phyloP scores from a whole-genome alignment of 2,113 vertebrate genomes.

The Hystrix cristata region DNA sequence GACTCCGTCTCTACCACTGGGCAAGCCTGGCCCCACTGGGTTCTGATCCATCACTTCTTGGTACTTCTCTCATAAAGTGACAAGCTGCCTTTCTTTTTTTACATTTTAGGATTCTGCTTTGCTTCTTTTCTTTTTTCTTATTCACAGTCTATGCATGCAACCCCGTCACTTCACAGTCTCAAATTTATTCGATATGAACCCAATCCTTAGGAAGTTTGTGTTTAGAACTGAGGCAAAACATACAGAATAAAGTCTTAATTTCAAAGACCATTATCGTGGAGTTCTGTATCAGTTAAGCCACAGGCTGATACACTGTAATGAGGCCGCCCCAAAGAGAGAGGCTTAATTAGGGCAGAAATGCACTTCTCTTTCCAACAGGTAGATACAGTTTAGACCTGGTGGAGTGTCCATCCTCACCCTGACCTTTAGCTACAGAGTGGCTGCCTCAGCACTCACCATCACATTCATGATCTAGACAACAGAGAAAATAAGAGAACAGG shows the following conservation, averaged over 20 bases:
- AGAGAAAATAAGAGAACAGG: neutral
- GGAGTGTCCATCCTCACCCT: neutral
- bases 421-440: neutral
- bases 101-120: neutral
- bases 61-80: neutral
- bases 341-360: neutral
- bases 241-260: neutral
- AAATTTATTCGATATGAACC: neutral
- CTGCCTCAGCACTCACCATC: neutral
- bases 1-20: too few relatives aligned
- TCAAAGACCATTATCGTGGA: neutral
- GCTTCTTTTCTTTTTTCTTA: neutral
- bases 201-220: neutral
- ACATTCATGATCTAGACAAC: neutral
- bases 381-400: neutral
- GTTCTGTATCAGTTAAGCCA: neutral
- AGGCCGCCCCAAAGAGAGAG: neutral
- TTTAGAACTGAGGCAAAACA: constrained; percentile 1
- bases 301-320: neutral
- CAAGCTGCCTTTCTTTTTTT: neutral
- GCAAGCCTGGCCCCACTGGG: neutral
- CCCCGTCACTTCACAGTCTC: neutral
- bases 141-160: neutral
- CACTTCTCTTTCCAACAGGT: neutral
- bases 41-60: neutral